Base-by-base conservation (phyloP, 2,888 invertebrate species). In the Caenorhabditis virilis region DNA sequence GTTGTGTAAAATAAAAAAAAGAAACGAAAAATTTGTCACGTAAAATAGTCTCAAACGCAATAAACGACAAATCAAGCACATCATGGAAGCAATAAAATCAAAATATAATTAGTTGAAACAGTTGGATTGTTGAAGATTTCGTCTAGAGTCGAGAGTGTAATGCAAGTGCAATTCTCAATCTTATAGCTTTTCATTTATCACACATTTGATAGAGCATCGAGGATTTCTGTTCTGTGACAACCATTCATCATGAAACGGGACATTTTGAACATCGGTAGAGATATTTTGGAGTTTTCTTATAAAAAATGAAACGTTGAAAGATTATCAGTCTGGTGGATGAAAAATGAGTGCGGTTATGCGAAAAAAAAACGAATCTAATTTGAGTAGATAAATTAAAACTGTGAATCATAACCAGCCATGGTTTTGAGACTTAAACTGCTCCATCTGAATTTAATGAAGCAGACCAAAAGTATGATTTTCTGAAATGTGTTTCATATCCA, bases 161-260 rank as follows among this genome's bases (percentile, higher is more conserved):
- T 61, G 61, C 50, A 61, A 61, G 61, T 61, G 55, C 61, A 55
- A 55, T 55, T 36, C 36, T 36, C 11, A 9, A 13, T n/a, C n/a
- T 36, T n/a, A 36, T 36, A n/a, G n/a, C 16, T 9, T 5, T 36
- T 9, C n/a, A 36, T 7, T n/a, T n/a, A 13, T 9, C 11, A n/a
- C n/a, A n/a, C 15, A 36, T 36, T 9, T 36, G 9, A 7, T 36
- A 36, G n/a, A 36, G 36, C 36, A 15, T 6, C 5, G 9, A 5
- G 36, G 36, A 36, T 36, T n/a, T 7, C n/a, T n/a, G 36, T n/a
- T 36, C 36, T 30, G 6, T 30, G 30, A 9, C 9, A 15, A 15
- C 9, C 7, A 36, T 9, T n/a, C 36, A 36, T 36, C n/a, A n/a
- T n/a, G n/a, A n/a, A n/a, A n/a, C n/a, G n/a, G n/a, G n/a, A n/a